phyloP scores from a whole-genome alignment of 2,113 vertebrate genomes.

The Talpa occidentalis region DNA sequence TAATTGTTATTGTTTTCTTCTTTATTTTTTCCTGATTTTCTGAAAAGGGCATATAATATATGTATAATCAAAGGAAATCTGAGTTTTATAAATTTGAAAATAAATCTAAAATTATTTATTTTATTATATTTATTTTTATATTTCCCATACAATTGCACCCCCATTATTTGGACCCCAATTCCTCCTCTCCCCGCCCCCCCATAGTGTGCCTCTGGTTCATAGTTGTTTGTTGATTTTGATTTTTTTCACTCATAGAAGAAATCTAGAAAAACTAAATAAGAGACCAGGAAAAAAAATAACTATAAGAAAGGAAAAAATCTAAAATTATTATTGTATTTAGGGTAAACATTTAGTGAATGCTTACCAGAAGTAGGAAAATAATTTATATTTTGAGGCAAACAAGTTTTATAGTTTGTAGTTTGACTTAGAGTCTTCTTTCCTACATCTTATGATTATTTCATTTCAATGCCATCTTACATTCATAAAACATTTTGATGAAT shows the following conservation, averaged over 20 bases:
- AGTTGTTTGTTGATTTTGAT: too few species aligned
- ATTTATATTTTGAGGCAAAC: background rate
- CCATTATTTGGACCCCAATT: too few species aligned
- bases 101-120: background rate
- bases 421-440: background rate
- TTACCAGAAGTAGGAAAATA: background rate
- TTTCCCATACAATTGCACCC: too few species aligned
- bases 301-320: too few species aligned
- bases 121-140: too few species aligned
- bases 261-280: too few species aligned
- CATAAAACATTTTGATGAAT: background rate
- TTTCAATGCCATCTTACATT: background rate
- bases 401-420: background rate
- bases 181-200: too few species aligned
- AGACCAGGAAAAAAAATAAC: too few species aligned
- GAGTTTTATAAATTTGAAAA: background rate
- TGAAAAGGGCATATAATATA: background rate
- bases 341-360: too few species aligned
- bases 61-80: background rate
- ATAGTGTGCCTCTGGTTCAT: too few species aligned
- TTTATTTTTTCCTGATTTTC: constrained; percentile 6
- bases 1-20: background rate
- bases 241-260: too few species aligned
- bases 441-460: background rate
- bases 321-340: background rate